Evolutionary conservation across 2,888 invertebrate genomes (phyloP), one percentile per base, ranked within the genome.

Genomic region (Aleiodes alternator): DNA sequence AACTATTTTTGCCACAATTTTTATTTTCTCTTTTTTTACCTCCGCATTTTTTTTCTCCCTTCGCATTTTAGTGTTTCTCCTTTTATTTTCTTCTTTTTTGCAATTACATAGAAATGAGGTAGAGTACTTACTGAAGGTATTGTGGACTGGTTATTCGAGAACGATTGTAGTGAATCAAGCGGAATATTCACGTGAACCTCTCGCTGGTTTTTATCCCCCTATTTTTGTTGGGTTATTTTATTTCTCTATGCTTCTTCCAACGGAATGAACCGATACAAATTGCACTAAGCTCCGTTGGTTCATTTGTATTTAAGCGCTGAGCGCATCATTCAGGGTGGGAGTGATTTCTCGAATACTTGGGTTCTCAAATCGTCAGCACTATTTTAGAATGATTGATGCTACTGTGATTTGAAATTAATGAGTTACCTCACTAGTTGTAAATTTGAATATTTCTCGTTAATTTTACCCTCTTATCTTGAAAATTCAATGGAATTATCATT

Each of bases 181-280:
- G 43, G 48, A 64, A 43, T 48, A 23, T 64, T 64, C 16, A 48
- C 16, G 16, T 16, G 48, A 48, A 64, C 43, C 48, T 16, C 34
- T 34, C 43, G 43, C 14, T 59, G 12, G n/a, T 55, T 16, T 55
- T 11, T 56, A 23, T 56, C 11, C 23, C 29, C 6, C 43, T 43
- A 43, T 43, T 43, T 11, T 43, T 23, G 7, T 1, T 8, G 9
- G 43, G 3, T 48, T 34, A 14, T 64, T 64, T 48, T 43, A 43
- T 64, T 48, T 16, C 16, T 16, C 23, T 64, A 9, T 43, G 8
- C 23, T 11, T 48, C 14, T 64, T 64, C 48, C 64, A 64, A 64
- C 43, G 14, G 48, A 64, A 34, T 34, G 64, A 48, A 64, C 64
- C 64, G 48, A 43, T 8, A 48, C 64, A 43, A 64, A 64, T 64